Evolutionary conservation across 2,888 invertebrate genomes (phyloP), one percentile per base, ranked within the genome.

Genomic region (Chaitophorus viminalis): DNA sequence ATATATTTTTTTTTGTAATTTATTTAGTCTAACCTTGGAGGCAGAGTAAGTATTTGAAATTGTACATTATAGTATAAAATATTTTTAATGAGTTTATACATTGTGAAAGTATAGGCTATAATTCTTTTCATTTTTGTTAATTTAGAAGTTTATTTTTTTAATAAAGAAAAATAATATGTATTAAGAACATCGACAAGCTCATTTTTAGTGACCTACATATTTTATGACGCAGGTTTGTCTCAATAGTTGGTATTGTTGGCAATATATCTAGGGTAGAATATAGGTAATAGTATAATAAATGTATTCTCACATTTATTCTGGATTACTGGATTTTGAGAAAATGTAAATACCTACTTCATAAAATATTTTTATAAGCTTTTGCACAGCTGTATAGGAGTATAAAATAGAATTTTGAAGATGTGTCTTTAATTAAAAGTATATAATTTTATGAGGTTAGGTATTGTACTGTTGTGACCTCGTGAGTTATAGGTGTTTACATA

Each of bases 1-100:
- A 46, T 46, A 33, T n/a, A 36, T 60, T 65, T 83, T 60, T 65
- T 83, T 76, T 84, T 8, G 39, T 65, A 5, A 17, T 46, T 87
- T 39, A 88, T 89, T 88, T 88, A 89, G 89, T 89, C 89, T 36
- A 89, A 89, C 72, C 89, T 89, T 46, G 89, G 89, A 75, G 89
- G 89, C 74, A 85, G 89, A 84, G 89, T 89, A 88, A 89, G 89
- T 89, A 87, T 39, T 29, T 46, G 21, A 36, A 70, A 78, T 14
- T 21, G 5, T 77, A n/a, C n/a, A n/a, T n/a, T n/a, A n/a, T 31
- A 70, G 11, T 68, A 68, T 68, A 65, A 65, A 65, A 82, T 54
- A 82, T 54, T 25, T 17, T 82, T 46, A 82, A 82, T 72, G 31
- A 6, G 72, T 72, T 18, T 72, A 33, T n/a, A 74, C 54, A n/a